phyloP scores from a whole-genome alignment of 2,888 invertebrate genomes.

The Drosophila siamana region DNA sequence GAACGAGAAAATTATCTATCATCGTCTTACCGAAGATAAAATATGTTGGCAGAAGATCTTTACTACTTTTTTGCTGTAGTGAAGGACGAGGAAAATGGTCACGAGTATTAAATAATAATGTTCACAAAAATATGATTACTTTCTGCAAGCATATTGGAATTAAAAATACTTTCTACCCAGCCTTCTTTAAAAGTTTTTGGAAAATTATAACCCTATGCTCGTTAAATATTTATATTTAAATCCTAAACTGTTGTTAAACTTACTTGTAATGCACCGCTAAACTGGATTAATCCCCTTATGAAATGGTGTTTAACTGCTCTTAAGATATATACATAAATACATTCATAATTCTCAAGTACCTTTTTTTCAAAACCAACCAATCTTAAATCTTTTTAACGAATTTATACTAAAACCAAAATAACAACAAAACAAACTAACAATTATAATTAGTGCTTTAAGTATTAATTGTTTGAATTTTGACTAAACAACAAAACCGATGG shows the following conservation, averaged over 20 bases:
- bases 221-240: constrained; percentile 47
- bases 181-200: constrained; percentile 60
- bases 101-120: no score
- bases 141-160: constrained; percentile 26
- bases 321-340: constrained; percentile 35
- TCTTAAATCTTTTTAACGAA: constrained; percentile 76
- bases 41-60: background rate
- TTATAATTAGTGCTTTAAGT: constrained; percentile 74
- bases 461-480: constrained; percentile 74
- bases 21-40: constrained; percentile 7
- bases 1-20: background rate
- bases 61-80: background rate
- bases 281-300: constrained; percentile 46
- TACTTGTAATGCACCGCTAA: constrained; percentile 30
- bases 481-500: constrained; percentile 35
- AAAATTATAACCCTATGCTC: constrained; percentile 40
- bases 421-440: constrained; percentile 35
- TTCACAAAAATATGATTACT: no score
- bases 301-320: constrained; percentile 48
- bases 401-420: constrained; percentile 59
- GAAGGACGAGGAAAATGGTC: no score
- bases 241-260: constrained; percentile 55
- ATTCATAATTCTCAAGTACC: constrained; percentile 72
- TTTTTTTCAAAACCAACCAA: constrained; percentile 64
- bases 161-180: constrained; percentile 45